phyloP scores from a whole-genome alignment of 2,113 vertebrate species.

The Danio rerio region DNA sequence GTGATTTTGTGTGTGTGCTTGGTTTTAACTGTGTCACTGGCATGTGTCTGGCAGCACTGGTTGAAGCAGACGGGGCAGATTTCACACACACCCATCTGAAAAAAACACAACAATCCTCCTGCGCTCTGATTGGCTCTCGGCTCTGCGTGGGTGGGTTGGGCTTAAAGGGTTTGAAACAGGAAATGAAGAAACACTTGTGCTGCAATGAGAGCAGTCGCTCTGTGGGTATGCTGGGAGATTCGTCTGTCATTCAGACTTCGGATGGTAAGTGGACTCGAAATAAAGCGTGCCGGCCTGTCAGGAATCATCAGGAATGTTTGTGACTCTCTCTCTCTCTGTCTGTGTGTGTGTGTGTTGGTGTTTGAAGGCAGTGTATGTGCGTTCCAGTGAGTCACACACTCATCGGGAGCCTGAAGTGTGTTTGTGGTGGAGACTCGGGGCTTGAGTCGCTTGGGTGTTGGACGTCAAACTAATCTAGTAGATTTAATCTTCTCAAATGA shows the following conservation, averaged over 20 bases:
- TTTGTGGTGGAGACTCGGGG: background rate
- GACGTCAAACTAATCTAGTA: background rate
- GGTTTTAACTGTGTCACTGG: background rate
- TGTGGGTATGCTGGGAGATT: slow-evolving; percentile 37
- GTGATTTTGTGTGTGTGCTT: background rate
- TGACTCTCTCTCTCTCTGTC: background rate
- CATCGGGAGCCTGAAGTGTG: background rate
- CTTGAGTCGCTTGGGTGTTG: background rate
- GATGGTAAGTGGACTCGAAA: slow-evolving; percentile 45
- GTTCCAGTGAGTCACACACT: slow-evolving; percentile 43
- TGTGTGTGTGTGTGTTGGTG: slow-evolving; percentile 6
- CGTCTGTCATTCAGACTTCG: background rate
- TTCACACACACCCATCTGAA: slow-evolving; percentile 57
- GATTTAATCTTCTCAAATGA: background rate
- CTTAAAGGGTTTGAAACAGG: slow-evolving; percentile 54
- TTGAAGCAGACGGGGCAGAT: slow-evolving; percentile 70
- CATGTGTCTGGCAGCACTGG: slow-evolving; percentile 64
- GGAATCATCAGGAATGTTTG: background rate
- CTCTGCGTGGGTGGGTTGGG: slow-evolving; percentile 38
- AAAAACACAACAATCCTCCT: background rate
- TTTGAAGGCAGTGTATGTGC: slow-evolving; percentile 16
- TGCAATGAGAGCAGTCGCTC: slow-evolving; percentile 36
- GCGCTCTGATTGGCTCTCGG: slow-evolving; percentile 62
- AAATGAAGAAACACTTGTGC: slow-evolving; percentile 58
- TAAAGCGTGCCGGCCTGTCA: background rate